phyloP scores from a whole-genome alignment of 2,113 vertebrate genomes.

The Callorhinus ursinus region DNA sequence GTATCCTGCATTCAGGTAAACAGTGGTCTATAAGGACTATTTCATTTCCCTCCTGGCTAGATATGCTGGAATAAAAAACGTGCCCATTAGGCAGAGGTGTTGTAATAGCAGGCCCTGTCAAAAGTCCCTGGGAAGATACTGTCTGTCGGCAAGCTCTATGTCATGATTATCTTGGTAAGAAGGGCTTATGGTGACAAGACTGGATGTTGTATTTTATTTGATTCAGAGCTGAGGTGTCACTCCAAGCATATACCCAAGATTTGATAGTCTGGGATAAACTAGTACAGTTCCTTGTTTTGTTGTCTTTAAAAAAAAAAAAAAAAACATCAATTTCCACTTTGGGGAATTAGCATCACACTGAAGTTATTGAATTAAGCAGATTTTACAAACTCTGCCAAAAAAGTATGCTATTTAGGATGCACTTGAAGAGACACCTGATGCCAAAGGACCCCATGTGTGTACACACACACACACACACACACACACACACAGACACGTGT shows the following conservation, averaged over 20 bases:
- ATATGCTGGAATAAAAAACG: background rate
- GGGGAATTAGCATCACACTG: background rate
- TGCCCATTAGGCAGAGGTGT: background rate
- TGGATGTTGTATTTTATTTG: background rate
- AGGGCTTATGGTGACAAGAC: fast-evolving
- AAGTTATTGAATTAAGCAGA: background rate
- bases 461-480: background rate
- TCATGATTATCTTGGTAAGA: background rate
- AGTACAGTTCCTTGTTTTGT: background rate
- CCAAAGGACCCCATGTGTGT: background rate
- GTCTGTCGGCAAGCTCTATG: background rate
- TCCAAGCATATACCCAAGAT: background rate
- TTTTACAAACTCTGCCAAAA: background rate
- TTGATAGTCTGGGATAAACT: background rate
- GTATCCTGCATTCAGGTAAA: background rate
- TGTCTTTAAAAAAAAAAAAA: no score
- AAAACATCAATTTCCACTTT: background rate
- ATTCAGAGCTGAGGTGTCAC: background rate
- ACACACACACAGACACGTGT: no score
- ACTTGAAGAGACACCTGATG: background rate
- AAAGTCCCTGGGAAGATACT: background rate
- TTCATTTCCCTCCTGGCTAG: background rate
- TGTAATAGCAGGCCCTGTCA: background rate
- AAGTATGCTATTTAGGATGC: background rate
- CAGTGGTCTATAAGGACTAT: slow-evolving; percentile 19